Conservation (phyloP, 2,797 vertebrate genomes). For the Sandelia bainsii region DNA sequence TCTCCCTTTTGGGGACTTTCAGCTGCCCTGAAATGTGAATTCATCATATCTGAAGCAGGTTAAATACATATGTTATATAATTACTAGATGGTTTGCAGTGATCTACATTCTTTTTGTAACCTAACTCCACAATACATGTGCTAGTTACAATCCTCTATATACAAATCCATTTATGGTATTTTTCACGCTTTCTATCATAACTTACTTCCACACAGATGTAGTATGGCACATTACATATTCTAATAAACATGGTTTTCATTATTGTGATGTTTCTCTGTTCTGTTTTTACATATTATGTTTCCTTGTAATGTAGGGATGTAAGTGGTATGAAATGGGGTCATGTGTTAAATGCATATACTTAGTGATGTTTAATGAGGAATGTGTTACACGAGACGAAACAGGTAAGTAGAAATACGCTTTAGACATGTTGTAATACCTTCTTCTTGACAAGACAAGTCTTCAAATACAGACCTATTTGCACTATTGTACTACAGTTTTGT, state of each 20-base stretch:
- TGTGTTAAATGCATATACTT: constrained; percentile 33
- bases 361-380: constrained; percentile 11
- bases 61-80: not conserved
- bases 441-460: not conserved
- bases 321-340: constrained; percentile 21
- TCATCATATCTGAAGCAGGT: not conserved
- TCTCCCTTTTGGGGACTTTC: not conserved
- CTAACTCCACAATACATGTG: not conserved
- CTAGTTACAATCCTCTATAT: not conserved
- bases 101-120: not conserved
- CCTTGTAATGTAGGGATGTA: not conserved
- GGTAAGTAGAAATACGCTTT: constrained; percentile 60
- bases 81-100: constrained; percentile 13
- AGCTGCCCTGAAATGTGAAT: constrained; percentile 30
- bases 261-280: not conserved
- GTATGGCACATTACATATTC: not conserved
- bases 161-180: constrained; percentile 7
- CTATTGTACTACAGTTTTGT: constrained; percentile 9
- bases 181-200: constrained; percentile 33
- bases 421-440: not conserved
- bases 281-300: not conserved
- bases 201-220: constrained; percentile 47
- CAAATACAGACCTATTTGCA: not conserved
- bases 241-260: constrained; percentile 5
- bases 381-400: constrained; percentile 3